These are phyloP conservation scores for Halcyon smyrnensis DNA, from an alignment of 2,797 vertebrate genomes.

Conservation along the genomic window DNA sequence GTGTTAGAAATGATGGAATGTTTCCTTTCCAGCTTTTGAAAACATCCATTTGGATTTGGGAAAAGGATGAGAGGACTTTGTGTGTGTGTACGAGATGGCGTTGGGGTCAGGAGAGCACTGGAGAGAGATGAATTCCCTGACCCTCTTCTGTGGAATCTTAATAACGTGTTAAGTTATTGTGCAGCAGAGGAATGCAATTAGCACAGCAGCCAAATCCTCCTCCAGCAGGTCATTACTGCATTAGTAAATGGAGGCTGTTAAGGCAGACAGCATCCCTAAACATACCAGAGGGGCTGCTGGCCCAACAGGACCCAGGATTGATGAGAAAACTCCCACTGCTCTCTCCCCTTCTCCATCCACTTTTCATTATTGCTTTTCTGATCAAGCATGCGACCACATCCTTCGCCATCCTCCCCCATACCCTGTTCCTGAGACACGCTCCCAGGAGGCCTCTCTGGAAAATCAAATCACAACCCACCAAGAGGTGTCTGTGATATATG, in stretches of 20 bases:
- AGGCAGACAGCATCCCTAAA: conserved; percentile 69
- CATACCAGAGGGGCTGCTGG: conserved; percentile 71
- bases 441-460: conserved; percentile 47
- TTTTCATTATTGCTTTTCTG: conserved; percentile 62
- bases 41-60: conserved; percentile 41
- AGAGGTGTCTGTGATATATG: conserved; percentile 38
- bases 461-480: conserved; percentile 55
- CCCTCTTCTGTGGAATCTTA: conserved; percentile 81
- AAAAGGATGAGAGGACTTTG: neutral
- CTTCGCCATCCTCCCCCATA: conserved; percentile 7
- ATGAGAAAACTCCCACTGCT: conserved; percentile 74
- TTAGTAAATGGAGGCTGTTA: conserved; percentile 78
- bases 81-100: neutral
- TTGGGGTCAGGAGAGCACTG: conserved; percentile 53
- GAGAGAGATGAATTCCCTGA: conserved; percentile 79
- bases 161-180: conserved; percentile 82
- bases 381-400: conserved; percentile 45
- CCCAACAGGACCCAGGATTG: conserved; percentile 61
- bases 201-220: conserved; percentile 74
- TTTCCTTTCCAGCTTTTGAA: conserved; percentile 61
- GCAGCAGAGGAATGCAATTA: conserved; percentile 81
- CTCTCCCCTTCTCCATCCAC: conserved; percentile 41
- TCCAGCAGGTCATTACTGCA: conserved; percentile 73
- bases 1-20: conserved; percentile 16
- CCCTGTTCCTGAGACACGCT: neutral